Evolutionary conservation across 2,888 invertebrate species (phyloP).

Genomic region (Caenorhabditis macrosperma): DNA sequence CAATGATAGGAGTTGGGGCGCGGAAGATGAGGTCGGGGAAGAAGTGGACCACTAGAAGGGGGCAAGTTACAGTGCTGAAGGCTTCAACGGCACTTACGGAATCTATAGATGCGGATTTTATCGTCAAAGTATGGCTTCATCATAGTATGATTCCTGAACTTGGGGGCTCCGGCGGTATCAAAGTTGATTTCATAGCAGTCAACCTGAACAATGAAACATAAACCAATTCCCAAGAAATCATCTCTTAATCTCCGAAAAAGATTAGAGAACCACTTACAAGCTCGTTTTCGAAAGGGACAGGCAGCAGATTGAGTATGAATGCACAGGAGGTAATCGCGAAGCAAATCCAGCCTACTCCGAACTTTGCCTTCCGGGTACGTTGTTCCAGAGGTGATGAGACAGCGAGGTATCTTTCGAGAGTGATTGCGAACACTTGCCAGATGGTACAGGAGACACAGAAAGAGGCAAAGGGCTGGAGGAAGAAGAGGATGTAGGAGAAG

Average conservation of each 20-base stretch:
- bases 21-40: constrained; percentile 79
- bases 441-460: constrained; percentile 79
- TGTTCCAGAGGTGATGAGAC: constrained; percentile 78
- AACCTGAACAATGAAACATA: constrained; percentile 52
- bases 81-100: constrained; percentile 39
- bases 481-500: constrained; percentile 78
- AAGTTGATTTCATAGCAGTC: constrained; percentile 71
- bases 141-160: constrained; percentile 68
- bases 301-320: constrained; percentile 74
- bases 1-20: constrained; percentile 77
- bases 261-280: constrained; percentile 55
- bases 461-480: constrained; percentile 79
- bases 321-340: constrained; percentile 71
- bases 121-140: constrained; percentile 73
- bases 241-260: not conserved
- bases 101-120: constrained; percentile 60
- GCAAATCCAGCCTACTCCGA: constrained; percentile 75
- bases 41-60: constrained; percentile 74
- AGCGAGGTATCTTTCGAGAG: constrained; percentile 77
- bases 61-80: not conserved
- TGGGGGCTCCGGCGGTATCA: constrained; percentile 24
- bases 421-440: constrained; percentile 79
- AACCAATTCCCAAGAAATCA: constrained; percentile 10
- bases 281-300: constrained; percentile 76
- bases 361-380: constrained; percentile 76